Evolutionary conservation across 2,113 vertebrate species (phyloP).

Genomic region (Oreocharis arfaki): DNA sequence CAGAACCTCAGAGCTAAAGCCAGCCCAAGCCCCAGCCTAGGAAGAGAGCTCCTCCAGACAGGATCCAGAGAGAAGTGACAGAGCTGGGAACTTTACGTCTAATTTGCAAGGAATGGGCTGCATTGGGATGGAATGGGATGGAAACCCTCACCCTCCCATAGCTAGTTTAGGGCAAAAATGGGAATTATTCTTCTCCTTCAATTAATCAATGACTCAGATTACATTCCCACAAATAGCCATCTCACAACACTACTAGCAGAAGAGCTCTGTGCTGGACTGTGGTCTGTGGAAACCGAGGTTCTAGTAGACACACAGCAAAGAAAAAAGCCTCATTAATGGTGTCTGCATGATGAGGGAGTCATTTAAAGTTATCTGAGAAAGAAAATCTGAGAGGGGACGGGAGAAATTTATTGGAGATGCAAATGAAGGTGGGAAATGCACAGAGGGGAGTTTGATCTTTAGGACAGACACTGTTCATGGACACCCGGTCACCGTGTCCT

Average conservation of each 20-base stretch:
- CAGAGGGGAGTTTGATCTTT: neutral
- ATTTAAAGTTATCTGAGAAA: neutral
- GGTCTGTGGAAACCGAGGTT: neutral
- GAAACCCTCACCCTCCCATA: neutral
- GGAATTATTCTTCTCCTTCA: neutral
- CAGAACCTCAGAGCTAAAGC: neutral
- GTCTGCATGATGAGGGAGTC: neutral
- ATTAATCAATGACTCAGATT: neutral
- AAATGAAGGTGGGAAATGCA: neutral
- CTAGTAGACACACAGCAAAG: neutral
- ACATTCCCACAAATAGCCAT: neutral
- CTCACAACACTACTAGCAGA: fast-evolving
- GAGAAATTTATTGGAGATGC: neutral
- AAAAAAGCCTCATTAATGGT: neutral
- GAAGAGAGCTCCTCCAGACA: neutral
- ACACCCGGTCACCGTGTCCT: fast-evolving
- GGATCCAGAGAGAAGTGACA: neutral
- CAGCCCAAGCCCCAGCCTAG: neutral
- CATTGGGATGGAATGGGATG: neutral
- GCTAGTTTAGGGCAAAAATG: neutral
- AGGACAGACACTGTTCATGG: fast-evolving
- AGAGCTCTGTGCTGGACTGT: neutral
- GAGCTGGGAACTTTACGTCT: neutral
- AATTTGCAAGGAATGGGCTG: neutral
- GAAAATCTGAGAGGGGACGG: neutral